Percentiles rank a stretch among this genome's conserved stretches.
phyloP scores from a whole-genome alignment of 2,113 vertebrate genomes.

The Thryonomys swinderianus region DNA sequence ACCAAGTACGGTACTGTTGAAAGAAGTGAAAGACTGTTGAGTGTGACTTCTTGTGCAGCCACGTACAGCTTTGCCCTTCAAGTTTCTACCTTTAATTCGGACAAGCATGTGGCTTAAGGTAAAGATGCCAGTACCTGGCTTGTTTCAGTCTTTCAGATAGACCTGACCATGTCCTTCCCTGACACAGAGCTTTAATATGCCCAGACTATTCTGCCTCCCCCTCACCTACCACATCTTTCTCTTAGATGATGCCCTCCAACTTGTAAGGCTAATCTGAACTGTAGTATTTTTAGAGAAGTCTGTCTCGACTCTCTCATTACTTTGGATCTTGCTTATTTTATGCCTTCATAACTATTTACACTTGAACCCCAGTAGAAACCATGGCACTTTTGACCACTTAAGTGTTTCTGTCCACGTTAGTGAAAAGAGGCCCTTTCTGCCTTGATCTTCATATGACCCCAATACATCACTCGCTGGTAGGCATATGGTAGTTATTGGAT shows the following conservation, averaged over 20 bases:
- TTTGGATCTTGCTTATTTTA: not conserved
- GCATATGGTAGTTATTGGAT: not conserved
- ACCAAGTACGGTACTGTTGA: not conserved
- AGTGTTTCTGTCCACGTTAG: slow-evolving; percentile 4
- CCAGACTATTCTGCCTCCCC: not conserved
- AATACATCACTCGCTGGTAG: not conserved
- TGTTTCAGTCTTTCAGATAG: not conserved
- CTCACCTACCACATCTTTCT: slow-evolving; percentile 1
- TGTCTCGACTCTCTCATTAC: slow-evolving; percentile 19
- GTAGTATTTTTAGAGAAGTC: slow-evolving; percentile 4
- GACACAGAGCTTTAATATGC: not conserved
- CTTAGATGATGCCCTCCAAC: not conserved
- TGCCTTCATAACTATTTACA: slow-evolving; percentile 24
- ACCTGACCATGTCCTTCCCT: not conserved
- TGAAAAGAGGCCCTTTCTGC: slow-evolving; percentile 38
- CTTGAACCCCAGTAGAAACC: slow-evolving; percentile 36
- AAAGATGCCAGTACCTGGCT: not conserved
- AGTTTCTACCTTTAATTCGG: not conserved
- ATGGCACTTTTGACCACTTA: not conserved
- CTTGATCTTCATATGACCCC: not conserved
- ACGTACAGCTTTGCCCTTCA: not conserved
- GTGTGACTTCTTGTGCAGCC: not conserved
- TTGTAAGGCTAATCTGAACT: not conserved
- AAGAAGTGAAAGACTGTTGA: not conserved
- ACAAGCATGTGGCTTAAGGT: not conserved